Percentiles rank a stretch among this genome's conserved stretches.
Evolutionary conservation across 1,140 invertebrate species (phyloP).

Genomic region (Cyphomyrmex costatus): DNA sequence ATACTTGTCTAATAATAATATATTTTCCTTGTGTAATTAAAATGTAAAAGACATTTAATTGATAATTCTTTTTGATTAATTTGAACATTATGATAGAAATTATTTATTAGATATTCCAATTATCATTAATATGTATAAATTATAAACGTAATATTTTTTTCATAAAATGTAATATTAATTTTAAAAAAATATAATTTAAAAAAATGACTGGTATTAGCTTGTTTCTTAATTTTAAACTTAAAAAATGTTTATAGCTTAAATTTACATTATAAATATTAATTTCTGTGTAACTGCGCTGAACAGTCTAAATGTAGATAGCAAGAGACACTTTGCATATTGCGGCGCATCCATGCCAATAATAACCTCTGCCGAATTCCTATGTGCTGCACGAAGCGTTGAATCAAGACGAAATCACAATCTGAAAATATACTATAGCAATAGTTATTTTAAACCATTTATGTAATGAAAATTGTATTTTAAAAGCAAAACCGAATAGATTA

Average conservation of each 20-base stretch:
- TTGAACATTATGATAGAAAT: background rate
- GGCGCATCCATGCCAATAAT: slow-evolving; percentile 24
- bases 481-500: background rate
- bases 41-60: background rate
- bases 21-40: background rate
- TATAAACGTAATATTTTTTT: background rate
- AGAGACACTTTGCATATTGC: slow-evolving; percentile 7
- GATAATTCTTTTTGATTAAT: background rate
- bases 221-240: background rate
- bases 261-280: slow-evolving; percentile 30
- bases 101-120: background rate
- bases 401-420: background rate
- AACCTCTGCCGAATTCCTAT: slow-evolving; percentile 10
- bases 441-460: background rate
- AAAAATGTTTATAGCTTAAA: background rate
- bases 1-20: background rate
- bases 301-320: background rate
- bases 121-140: background rate
- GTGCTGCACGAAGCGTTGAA: background rate
- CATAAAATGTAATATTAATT: background rate
- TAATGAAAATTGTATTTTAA: background rate
- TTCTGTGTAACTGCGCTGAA: too few species aligned
- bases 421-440: background rate
- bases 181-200: background rate
- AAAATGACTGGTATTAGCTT: background rate